Evolutionary conservation across 2,888 invertebrate species (phyloP), one percentile per base, ranked within the genome.

Genomic region (Heliconius sara): DNA sequence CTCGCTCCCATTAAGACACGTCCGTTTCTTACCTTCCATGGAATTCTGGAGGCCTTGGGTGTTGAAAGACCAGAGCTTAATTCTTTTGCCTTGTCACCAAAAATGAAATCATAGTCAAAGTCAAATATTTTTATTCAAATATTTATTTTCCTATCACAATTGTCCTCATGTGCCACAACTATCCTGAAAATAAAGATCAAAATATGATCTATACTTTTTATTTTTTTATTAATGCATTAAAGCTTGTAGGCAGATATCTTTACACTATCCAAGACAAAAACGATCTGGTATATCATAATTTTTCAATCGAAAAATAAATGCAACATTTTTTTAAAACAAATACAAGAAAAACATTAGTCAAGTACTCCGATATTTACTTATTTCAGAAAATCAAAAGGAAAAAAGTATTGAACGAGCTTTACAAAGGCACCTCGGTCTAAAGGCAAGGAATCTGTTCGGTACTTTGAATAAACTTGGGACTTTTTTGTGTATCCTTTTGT

Each of bases 401-500:
- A 71, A 73, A 60, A 39, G 39, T 73, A 34, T 73, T 73, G 57
- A 34, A 60, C 60, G 25, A 73, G 73, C 73, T 73, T 79, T 71
- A 79, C 79, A 81, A 80, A 79, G 79, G 77, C 77, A 76, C 71
- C 47, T 77, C 76, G 68, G 57, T 73, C 78, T 78, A 79, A 78
- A 79, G 75, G 79, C 73, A 80, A 79, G 22, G 82, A 82, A 82
- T 79, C 79, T 76, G 76, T 73, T 39, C 78, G 39, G 60, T 75
- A 75, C 75, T 75, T 75, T 80, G 79, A 80, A 80, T 80, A 82
- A 79, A 82, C 80, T 82, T 78, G 79, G 77, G 78, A 77, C 52
- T 60, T 81, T 65, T 82, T 82, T 82, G 79, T 77, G 77, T 75
- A 81, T 78, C 77, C 79, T 79, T 82, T 82, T 82, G 78, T 79